Conservation (phyloP, 2,888 invertebrate species). For the Frankliniella intonsa region DNA sequence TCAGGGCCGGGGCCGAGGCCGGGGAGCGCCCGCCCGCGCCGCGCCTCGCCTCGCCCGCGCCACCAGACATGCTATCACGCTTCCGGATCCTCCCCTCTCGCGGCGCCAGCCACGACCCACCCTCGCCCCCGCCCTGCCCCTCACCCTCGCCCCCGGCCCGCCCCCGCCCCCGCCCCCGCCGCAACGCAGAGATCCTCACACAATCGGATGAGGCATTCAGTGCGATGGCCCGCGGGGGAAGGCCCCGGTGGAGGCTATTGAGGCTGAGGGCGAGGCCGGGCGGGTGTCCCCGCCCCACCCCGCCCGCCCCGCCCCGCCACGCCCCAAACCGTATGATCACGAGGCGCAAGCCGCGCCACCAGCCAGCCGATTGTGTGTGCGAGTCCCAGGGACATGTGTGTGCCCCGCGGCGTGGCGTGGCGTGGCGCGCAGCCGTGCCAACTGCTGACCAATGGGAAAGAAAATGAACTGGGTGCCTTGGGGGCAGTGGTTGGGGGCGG, state of each 20-base stretch:
- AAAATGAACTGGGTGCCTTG: neutral
- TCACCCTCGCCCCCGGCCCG: neutral
- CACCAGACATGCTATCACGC: neutral
- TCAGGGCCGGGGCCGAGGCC: too few species aligned
- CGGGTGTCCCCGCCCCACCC: too few species aligned
- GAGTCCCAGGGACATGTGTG: too few species aligned
- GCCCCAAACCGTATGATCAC: too few species aligned
- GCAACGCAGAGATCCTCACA: neutral
- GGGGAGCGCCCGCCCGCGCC: too few species aligned
- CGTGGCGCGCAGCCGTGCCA: neutral
- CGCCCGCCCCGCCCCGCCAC: too few species aligned
- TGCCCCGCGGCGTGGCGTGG: too few species aligned
- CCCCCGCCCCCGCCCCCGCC: neutral
- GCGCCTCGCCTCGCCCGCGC: neutral
- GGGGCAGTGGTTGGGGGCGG: neutral
- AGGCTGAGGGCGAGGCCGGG: too few species aligned
- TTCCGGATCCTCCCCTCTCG: neutral
- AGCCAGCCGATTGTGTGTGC: too few species aligned
- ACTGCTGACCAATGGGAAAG: constrained; percentile 15
- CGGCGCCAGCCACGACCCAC: neutral
- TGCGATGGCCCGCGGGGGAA: neutral
- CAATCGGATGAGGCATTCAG: neutral
- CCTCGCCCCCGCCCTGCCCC: neutral
- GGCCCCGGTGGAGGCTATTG: neutral
- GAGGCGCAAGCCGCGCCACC: too few species aligned